phyloP scores from a whole-genome alignment of 2,113 vertebrate genomes.

The Glareola pratincola region DNA sequence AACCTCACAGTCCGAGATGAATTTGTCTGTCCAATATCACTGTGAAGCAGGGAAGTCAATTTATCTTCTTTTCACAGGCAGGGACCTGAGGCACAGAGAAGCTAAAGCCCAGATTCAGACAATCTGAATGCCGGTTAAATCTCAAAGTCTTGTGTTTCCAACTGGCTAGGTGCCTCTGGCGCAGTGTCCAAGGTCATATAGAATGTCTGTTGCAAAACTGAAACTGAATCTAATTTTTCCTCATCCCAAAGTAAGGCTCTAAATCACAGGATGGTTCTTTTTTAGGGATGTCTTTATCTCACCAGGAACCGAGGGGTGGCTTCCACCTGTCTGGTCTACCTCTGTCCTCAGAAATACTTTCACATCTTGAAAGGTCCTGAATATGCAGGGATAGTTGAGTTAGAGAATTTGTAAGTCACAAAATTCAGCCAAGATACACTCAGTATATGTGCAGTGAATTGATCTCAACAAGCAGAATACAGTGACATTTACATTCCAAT shows the following conservation, averaged over 20 bases:
- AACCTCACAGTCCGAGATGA: background rate
- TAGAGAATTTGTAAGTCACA: background rate
- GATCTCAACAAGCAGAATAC: background rate
- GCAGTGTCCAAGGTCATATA: conserved; percentile 3
- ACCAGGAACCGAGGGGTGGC: background rate
- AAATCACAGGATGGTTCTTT: background rate
- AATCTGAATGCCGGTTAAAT: conserved; percentile 30
- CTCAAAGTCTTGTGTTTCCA: conserved; percentile 26
- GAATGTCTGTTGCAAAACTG: background rate
- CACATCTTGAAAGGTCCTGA: background rate
- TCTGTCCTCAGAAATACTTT: background rate
- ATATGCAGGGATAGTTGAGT: background rate
- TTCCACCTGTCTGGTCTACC: background rate
- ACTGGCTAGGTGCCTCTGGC: conserved; percentile 33
- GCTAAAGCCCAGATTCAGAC: conserved; percentile 38
- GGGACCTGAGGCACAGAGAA: conserved; percentile 29
- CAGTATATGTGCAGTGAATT: background rate
- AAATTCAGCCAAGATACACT: background rate
- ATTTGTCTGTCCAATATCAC: background rate
- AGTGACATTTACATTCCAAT: background rate
- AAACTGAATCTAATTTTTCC: background rate
- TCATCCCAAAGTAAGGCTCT: background rate
- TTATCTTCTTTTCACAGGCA: conserved; percentile 52
- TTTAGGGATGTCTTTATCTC: background rate
- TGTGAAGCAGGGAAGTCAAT: conserved; percentile 17